A percentile compares a stretch with the other conserved stretches of the same genome.
Evolutionary conservation across 2,888 invertebrate species (phyloP).

Genomic region (Yponomeuta sedellus): DNA sequence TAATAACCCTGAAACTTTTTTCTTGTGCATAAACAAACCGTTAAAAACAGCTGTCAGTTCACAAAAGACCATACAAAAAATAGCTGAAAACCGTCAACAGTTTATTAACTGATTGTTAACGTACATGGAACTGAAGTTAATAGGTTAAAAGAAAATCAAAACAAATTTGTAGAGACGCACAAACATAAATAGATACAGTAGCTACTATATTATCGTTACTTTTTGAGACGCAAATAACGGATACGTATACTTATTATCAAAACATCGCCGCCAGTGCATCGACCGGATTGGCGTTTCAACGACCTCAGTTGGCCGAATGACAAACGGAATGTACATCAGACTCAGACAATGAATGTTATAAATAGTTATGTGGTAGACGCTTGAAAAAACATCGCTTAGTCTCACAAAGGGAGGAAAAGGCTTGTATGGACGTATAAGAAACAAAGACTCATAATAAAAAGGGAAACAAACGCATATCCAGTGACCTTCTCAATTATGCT

Average conservation of each 20-base stretch:
- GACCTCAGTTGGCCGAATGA: not conserved
- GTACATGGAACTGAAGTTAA: no score
- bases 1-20: no score
- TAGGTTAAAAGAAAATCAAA: no score
- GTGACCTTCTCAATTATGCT: no score
- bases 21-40: no score
- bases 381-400: not conserved
- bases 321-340: not conserved
- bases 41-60: no score
- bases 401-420: not conserved
- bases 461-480: no score
- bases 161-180: not conserved
- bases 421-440: no score
- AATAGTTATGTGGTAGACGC: not conserved
- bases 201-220: not conserved
- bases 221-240: not conserved
- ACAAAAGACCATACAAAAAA: no score
- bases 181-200: not conserved
- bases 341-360: not conserved
- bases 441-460: no score
- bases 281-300: not conserved
- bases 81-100: no score
- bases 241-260: not conserved
- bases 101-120: no score
- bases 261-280: not conserved